These are phyloP conservation scores for Nixonia krombeini DNA, from an alignment of 1,140 invertebrate genomes.

Conservation along the genomic window DNA sequence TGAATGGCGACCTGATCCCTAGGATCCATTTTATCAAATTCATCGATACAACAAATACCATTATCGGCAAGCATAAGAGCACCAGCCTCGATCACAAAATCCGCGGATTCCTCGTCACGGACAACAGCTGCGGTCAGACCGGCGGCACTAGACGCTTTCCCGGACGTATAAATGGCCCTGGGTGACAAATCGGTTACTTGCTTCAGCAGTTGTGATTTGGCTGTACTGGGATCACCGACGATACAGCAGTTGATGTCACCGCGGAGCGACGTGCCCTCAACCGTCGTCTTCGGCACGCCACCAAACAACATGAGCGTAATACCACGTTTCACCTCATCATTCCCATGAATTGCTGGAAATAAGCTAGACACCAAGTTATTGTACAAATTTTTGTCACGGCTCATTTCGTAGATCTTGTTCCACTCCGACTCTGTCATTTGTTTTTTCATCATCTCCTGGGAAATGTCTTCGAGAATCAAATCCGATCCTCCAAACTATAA, in stretches of 20 bases:
- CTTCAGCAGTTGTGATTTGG: constrained; percentile 98
- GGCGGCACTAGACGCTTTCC: constrained; percentile 97
- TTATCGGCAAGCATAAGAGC: constrained; percentile 99
- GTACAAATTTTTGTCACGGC: constrained; percentile 92
- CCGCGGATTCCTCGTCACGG: constrained; percentile 95
- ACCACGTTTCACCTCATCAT: constrained; percentile 97
- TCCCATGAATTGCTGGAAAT: constrained; percentile 98
- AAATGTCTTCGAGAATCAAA: constrained; percentile 84
- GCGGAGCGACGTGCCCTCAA: constrained; percentile 88
- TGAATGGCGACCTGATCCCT: constrained; percentile 99
- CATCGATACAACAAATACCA: no score
- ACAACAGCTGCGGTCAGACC: constrained; percentile 99
- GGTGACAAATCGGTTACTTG: constrained; percentile 97
- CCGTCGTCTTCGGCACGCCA: constrained; percentile 95
- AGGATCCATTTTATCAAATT: constrained; percentile 99
- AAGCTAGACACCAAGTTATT: constrained; percentile 92
- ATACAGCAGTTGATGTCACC: constrained; percentile 99
- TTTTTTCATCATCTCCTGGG: constrained; percentile 91
- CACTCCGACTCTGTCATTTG: constrained; percentile 97
- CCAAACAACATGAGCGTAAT: constrained; percentile 98
- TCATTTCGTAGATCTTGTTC: constrained; percentile 98
- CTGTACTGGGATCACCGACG: constrained; percentile 98
- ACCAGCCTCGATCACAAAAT: constrained; percentile 99
- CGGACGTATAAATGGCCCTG: constrained; percentile 97
- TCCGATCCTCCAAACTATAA: constrained; percentile 83